Evolutionary conservation across 2,888 invertebrate species (phyloP), one percentile per base, ranked within the genome.

Genomic region (Digitonthophagus gazella): DNA sequence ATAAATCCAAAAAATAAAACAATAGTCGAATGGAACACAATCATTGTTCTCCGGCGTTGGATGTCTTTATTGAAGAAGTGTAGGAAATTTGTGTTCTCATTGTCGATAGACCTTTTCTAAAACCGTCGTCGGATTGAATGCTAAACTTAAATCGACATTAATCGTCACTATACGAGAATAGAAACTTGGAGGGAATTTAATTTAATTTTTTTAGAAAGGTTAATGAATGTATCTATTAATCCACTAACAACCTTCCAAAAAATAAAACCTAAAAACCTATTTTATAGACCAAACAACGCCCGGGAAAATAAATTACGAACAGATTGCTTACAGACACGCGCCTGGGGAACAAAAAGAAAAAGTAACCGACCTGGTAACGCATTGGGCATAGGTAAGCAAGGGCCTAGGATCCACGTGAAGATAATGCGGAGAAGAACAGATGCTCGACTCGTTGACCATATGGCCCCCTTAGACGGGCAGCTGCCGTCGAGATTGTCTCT

Each of bases 361-460:
- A 44, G 28, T 44, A 44, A 44, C 28, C 28, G 28, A 44, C 28
- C 28, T 44, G n/a, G n/a, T n/a, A n/a, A n/a, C n/a, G n/a, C n/a
- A n/a, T n/a, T n/a, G 28, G 28, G 28, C 28, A 44, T 44, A 44
- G 28, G 28, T 44, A 44, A 44, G 8, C 11, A 44, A 44, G 28
- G 28, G 28, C 28, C 28, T 44, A 44, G 28, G 28, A 44, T 44
- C 28, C 28, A 44, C 28, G 28, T 44, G 28, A 61, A 61, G 61
- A 61, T 61, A 61, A 61, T 61, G 61, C 58, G 58, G 8, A 18
- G 20, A 15, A 61, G 28, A 67, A 67, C 73, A 73, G 73, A 73
- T 73, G 73, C 73, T 71, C 69, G 70, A 68, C 73, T 22, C 58
- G 72, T 69, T 72, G 72, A 71, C 73, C 73, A 73, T 73, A 73